These are phyloP conservation scores for Anguilla marmorata DNA, from an alignment of 2,797 vertebrate species.

Conservation along the genomic window DNA sequence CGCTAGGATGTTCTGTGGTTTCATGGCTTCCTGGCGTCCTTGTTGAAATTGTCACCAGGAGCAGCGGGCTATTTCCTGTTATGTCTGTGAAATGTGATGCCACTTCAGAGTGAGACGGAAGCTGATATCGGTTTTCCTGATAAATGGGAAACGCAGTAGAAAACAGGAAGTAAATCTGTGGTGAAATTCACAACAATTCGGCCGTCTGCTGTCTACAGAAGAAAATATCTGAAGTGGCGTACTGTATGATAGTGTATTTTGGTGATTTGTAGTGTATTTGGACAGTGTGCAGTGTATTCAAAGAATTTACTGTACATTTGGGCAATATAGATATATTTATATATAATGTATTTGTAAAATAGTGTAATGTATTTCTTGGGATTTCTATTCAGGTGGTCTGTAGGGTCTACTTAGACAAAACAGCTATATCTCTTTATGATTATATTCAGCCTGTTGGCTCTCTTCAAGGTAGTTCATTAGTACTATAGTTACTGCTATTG, in stretches of 20 bases:
- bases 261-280: neutral
- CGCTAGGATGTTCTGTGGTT: neutral
- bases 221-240: conserved; percentile 57
- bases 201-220: conserved; percentile 40
- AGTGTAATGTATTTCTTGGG: neutral
- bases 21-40: neutral
- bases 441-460: neutral
- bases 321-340: neutral
- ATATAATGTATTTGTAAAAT: neutral
- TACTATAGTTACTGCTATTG: neutral
- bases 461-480: neutral
- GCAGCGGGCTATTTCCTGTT: neutral
- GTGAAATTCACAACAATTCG: conserved; percentile 55
- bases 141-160: neutral
- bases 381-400: neutral
- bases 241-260: neutral
- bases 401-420: neutral
- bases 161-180: neutral
- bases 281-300: neutral
- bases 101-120: neutral
- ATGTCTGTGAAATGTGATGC: neutral
- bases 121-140: neutral
- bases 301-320: neutral
- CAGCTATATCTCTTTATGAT: neutral
- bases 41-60: neutral